phyloP scores from a whole-genome alignment of 2,888 invertebrate species.

The Hermaeophaga mercurialis region DNA sequence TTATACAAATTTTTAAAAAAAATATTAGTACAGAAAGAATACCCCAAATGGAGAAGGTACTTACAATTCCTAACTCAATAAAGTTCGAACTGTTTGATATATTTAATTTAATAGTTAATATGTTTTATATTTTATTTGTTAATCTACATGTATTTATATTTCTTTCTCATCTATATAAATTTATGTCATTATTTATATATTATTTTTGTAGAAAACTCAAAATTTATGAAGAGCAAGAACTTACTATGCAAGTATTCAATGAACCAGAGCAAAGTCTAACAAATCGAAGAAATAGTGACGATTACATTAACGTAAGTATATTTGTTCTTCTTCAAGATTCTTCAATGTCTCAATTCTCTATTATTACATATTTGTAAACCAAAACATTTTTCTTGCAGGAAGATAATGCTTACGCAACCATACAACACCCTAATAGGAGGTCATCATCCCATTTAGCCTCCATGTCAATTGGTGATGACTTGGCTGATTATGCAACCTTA shows the following conservation, averaged over 20 bases:
- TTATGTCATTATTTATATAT: not conserved
- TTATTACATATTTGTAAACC: not conserved
- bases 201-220: conserved; percentile 70
- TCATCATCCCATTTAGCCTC: conserved; percentile 58
- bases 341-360: not conserved
- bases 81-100: too few relatives aligned
- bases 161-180: too few relatives aligned
- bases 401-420: conserved; percentile 82
- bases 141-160: too few relatives aligned
- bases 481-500: conserved; percentile 70
- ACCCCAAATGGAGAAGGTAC: too few relatives aligned
- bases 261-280: conserved; percentile 67
- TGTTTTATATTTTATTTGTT: too few relatives aligned
- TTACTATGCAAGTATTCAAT: conserved; percentile 91
- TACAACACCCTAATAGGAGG: conserved; percentile 67
- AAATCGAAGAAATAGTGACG: conserved; percentile 58
- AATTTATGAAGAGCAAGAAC: conserved; percentile 89
- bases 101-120: too few relatives aligned
- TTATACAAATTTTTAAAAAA: too few relatives aligned
- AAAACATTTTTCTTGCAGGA: conserved; percentile 55
- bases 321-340: not conserved
- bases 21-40: too few relatives aligned
- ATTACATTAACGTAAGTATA: conserved; percentile 58
- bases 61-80: too few relatives aligned
- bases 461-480: conserved; percentile 58